phyloP scores from a whole-genome alignment of 2,113 vertebrate species.

The Crotalus tigris region DNA sequence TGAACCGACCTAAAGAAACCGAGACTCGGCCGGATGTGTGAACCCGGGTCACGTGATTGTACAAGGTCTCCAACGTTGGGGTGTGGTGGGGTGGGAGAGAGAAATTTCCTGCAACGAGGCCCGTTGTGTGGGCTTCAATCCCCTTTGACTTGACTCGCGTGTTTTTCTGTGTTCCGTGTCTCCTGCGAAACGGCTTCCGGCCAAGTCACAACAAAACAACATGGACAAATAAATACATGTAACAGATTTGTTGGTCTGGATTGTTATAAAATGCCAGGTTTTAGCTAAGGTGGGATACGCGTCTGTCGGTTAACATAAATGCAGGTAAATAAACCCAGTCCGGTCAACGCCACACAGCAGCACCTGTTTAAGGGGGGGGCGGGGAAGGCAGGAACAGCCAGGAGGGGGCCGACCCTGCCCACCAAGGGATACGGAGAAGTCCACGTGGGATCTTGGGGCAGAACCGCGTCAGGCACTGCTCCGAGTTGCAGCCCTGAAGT shows the following conservation, averaged over 20 bases:
- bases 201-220: background rate
- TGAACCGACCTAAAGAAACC: background rate
- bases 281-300: background rate
- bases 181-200: background rate
- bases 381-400: fast-evolving
- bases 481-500: background rate
- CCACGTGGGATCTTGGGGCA: background rate
- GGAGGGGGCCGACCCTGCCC: background rate
- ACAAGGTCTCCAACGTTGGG: background rate
- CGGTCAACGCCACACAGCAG: background rate
- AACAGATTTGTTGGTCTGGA: background rate
- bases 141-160: background rate
- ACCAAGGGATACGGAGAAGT: background rate
- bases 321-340: background rate
- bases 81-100: too few species aligned
- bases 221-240: background rate
- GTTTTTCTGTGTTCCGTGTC: background rate
- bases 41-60: background rate
- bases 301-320: background rate
- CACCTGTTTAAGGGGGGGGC: background rate
- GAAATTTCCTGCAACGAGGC: background rate
- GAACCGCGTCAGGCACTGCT: background rate
- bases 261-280: background rate
- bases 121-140: background rate
- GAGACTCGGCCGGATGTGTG: background rate